Evolutionary conservation across 2,888 invertebrate species (phyloP).

Genomic region (Agapostemon virescens): DNA sequence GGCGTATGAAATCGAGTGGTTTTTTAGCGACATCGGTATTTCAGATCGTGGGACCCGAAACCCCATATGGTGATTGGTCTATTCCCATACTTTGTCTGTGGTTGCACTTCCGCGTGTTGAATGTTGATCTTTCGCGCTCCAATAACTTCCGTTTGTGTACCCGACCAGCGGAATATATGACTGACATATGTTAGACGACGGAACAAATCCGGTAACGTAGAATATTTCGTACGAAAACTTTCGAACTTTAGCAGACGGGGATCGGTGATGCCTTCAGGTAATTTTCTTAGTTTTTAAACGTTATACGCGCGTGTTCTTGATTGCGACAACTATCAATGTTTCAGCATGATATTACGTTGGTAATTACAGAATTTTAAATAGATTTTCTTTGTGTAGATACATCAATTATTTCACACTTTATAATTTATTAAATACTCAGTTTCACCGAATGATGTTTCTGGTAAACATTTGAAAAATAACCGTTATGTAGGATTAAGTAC

Average conservation of each 20-base stretch:
- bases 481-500: too few relatives aligned
- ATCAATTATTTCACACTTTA: background rate
- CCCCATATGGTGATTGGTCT: too few relatives aligned
- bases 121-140: slow-evolving; percentile 9
- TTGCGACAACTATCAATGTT: background rate
- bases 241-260: slow-evolving; percentile 44
- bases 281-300: background rate
- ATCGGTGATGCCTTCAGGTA: background rate
- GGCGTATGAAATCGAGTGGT: too few relatives aligned
- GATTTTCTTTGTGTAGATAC: background rate
- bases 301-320: background rate
- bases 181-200: slow-evolving; percentile 13
- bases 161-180: background rate
- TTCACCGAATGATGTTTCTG: too few relatives aligned
- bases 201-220: background rate
- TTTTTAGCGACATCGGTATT: too few relatives aligned
- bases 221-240: background rate
- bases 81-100: too few relatives aligned
- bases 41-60: too few relatives aligned
- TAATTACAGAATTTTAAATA: background rate
- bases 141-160: slow-evolving; percentile 12
- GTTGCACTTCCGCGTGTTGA: slow-evolving; percentile 8
- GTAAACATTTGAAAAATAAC: too few relatives aligned
- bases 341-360: background rate
- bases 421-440: background rate